Evolutionary conservation across 2,888 invertebrate genomes (phyloP), one percentile per base, ranked within the genome.

Genomic region (Diogma glabrata): DNA sequence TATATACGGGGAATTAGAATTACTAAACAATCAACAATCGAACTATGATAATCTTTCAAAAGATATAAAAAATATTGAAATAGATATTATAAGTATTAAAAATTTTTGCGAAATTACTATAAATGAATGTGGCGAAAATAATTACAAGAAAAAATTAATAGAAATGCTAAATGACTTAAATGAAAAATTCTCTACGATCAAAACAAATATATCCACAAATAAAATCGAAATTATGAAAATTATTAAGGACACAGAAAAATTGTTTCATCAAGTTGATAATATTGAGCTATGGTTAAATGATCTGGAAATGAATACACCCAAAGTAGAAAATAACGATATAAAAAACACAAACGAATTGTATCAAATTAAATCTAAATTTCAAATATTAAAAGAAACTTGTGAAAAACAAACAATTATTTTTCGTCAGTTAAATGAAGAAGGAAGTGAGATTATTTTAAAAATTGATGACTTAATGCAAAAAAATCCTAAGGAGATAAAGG

Each of bases 351-450:
- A 78, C 17, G 82, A 83, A 64, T 70, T 87, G 26, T 85, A 84
- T 63, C 80, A 79, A 60, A 76, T 82, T 60, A 84, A 85, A 61
- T 75, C 78, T 4, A 77, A 79, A 59, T 85, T 82, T 65, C 83
- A 85, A 64, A 67, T 74, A 16, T 71, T 87, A 23, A 84, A 83
- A 64, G 85, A 86, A 56, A 75, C 79, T 57, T 81, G 86, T 59
- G 86, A 86, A 61, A 76, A 75, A 12, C 77, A 78, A 58, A 79
- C 82, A 20, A 72, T 74, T 24, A 77, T 78, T 58, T 85, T 84
- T 63, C 72, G 83, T 12, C 76, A 78, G 58, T 72, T 86, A 47
- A 84, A 83, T 63, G 84, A 84, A 61, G 72, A 76, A 47, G 78
- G 81, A 66, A 80, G 79, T 61, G 83, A 83, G 60, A 69, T 81